A percentile compares a stretch with the other conserved stretches of the same genome.
Conservation (phyloP, 2,797 vertebrate species). For the Novumbra hubbsi region DNA sequence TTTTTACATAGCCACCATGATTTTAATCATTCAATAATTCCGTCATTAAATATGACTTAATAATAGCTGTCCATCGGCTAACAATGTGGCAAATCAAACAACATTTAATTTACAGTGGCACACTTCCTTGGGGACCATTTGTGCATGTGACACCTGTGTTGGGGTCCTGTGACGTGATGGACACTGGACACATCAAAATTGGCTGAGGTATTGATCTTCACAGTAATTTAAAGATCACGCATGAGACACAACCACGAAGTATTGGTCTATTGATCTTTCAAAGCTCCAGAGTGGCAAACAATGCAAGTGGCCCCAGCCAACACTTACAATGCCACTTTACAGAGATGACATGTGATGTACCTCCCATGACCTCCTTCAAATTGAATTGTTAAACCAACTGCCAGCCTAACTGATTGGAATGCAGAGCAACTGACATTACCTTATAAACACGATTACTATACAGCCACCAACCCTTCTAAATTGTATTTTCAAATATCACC, state of each 20-base stretch:
- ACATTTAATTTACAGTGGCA: neutral
- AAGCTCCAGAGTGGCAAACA: slow-evolving; percentile 28
- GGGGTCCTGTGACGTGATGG: slow-evolving; percentile 1
- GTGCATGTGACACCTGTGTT: slow-evolving; percentile 1
- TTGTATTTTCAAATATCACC: neutral
- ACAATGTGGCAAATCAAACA: slow-evolving; percentile 5
- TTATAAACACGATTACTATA: neutral
- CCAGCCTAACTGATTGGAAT: neutral
- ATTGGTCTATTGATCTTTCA: slow-evolving; percentile 44
- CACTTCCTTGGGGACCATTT: neutral
- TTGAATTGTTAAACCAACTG: neutral
- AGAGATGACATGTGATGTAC: slow-evolving; percentile 29
- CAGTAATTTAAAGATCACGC: slow-evolving; percentile 28
- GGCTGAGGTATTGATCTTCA: slow-evolving; percentile 7
- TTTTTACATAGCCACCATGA: neutral
- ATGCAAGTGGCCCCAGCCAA: slow-evolving; percentile 47
- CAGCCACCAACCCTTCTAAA: neutral
- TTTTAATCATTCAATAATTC: slow-evolving; percentile 4
- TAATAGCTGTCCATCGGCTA: neutral
- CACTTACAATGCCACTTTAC: slow-evolving; percentile 42
- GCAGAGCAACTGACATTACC: neutral
- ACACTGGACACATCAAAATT: slow-evolving; percentile 6
- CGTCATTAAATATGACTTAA: neutral
- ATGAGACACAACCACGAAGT: slow-evolving; percentile 14
- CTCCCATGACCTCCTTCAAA: neutral